Evolutionary conservation across 2,113 vertebrate species (phyloP).

Genomic region (Poeciliopsis retropinna): DNA sequence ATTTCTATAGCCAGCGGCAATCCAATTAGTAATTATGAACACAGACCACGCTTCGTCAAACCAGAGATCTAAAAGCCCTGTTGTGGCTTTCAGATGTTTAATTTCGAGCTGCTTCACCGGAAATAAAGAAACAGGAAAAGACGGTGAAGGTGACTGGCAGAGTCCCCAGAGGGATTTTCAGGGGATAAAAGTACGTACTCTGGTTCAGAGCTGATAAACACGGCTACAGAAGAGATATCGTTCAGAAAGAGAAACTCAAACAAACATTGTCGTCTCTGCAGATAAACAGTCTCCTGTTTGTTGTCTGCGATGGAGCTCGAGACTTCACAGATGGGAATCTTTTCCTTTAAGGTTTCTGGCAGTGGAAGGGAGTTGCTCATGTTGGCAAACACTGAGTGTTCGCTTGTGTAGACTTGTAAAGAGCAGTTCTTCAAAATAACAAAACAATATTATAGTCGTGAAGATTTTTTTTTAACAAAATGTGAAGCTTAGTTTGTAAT

Average conservation of each 20-base stretch:
- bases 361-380: conserved; percentile 22
- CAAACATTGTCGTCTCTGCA: conserved; percentile 43
- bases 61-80: conserved; percentile 21
- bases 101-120: conserved; percentile 33
- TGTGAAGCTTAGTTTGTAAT: background rate
- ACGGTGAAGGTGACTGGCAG: conserved; percentile 71
- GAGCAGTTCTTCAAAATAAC: conserved; percentile 3
- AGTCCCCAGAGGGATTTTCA: conserved; percentile 62
- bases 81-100: conserved; percentile 30
- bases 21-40: conserved; percentile 54
- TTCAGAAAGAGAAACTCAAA: conserved; percentile 57
- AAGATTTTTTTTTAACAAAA: background rate
- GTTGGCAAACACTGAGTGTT: conserved; percentile 27
- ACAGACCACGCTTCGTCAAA: conserved; percentile 14
- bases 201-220: conserved; percentile 64
- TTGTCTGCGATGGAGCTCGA: conserved; percentile 20
- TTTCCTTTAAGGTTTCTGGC: conserved; percentile 30
- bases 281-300: conserved; percentile 54
- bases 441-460: background rate
- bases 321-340: conserved; percentile 45
- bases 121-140: conserved; percentile 56
- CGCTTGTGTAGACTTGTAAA: background rate
- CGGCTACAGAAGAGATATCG: conserved; percentile 32
- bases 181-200: conserved; percentile 57
- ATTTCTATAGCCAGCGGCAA: conserved; percentile 51